Conservation (phyloP, 2,797 vertebrate genomes). For the Varecia variegata region DNA sequence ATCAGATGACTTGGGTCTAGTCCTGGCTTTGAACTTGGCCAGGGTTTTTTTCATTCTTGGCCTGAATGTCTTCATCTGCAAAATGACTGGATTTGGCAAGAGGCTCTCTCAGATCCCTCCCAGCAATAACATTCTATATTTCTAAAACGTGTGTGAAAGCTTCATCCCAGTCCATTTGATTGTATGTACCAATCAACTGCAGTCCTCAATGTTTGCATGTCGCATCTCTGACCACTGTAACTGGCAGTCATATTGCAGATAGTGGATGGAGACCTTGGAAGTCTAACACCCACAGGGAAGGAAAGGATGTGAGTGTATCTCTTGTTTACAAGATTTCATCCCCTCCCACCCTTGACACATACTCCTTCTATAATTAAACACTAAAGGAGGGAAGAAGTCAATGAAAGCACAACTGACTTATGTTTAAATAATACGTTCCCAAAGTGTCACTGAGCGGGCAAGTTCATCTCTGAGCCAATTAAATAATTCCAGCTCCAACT, state of each 20-base stretch:
- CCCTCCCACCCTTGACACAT: background rate
- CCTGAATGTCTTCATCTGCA: constrained; percentile 1
- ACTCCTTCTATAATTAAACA: constrained; percentile 64
- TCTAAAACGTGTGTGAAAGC: background rate
- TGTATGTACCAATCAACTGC: background rate
- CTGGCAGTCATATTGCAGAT: background rate
- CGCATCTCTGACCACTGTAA: background rate
- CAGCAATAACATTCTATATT: background rate
- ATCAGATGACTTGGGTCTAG: constrained; percentile 33
- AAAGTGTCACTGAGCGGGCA: constrained; percentile 60
- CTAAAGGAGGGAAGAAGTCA: constrained; percentile 59
- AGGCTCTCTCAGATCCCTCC: background rate
- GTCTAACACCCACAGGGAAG: background rate
- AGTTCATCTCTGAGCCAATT: constrained; percentile 78
- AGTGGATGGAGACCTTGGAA: background rate
- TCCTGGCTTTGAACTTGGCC: constrained; percentile 57
- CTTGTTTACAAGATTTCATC: background rate
- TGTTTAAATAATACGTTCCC: constrained; percentile 70
- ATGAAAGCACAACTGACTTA: constrained; percentile 55
- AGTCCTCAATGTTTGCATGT: background rate
- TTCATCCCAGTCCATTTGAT: background rate
- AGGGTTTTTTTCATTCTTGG: background rate
- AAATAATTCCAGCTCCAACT: constrained; percentile 74
- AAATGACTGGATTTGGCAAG: constrained; percentile 36
- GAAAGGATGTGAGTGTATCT: background rate